Base-by-base conservation (phyloP, 2,888 invertebrate species). In the Formica aserva region DNA sequence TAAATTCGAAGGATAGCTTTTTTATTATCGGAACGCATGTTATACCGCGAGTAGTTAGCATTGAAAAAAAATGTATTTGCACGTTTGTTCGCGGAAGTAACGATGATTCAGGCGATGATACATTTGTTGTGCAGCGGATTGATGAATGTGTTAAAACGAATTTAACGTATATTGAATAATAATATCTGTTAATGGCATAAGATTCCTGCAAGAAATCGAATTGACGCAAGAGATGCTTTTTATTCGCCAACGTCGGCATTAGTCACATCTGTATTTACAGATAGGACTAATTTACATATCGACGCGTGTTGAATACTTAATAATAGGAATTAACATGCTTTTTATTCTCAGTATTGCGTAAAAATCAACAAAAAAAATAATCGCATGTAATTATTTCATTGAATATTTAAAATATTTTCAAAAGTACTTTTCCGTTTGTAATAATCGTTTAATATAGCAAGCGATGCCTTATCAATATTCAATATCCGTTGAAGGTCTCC, bases 51-150 rank as follows among this genome's bases (percentile, higher is more conserved):
- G 41, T 15, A 41, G 6, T 35, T 35, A 32, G 6, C 22, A 1
- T 77, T n/a, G 1, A 41, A 69, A 62, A 69, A 52, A 65, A 32
- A 77, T 41, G 11, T 13, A 15, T 69, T 57, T 32, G 71, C 69
- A 60, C 22, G 60, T 35, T 57, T 22, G 11, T 69, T 32, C 45
- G 11, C 32, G 32, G 52, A 71, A 78, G 18, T 35, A 35, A 35
- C 1, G 6, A 15, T 77, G 38, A 72, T 35, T 80, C 55, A 45
- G 38, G 22, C 63, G n/a, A 41, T 9, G 5, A 60, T 22, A 55
- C 66, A 67, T 5, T 48, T 9, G 8, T 45, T 55, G 26, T 41
- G 55, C 26, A 26, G 26, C 52, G 11, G 1, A 67, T 2, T 11
- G 8, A 6, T 48, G 18, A 66, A 35, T 38, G 22, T 38, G 6